phyloP scores from a whole-genome alignment of 30 jellyfish, hydroid and myxozoan species.

The Aurelia sp. region DNA sequence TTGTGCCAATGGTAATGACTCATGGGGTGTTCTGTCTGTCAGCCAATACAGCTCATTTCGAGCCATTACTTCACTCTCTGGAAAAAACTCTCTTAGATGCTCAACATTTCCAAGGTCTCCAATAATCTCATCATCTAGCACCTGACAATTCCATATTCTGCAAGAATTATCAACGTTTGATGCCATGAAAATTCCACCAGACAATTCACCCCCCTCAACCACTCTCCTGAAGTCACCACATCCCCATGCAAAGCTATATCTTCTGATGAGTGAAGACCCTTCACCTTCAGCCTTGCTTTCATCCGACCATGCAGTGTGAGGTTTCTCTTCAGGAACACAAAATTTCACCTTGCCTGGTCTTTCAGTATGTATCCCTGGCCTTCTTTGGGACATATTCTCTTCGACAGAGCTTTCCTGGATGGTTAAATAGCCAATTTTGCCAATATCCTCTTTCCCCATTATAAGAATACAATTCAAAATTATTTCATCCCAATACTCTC shows the following conservation, averaged over 20 bases:
- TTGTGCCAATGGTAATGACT: conserved; percentile 64
- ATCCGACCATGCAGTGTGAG: neutral
- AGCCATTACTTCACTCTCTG: conserved; percentile 63
- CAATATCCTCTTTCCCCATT: conserved; percentile 1
- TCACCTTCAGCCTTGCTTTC: neutral
- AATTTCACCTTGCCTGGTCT: conserved; percentile 70
- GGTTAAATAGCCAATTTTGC: conserved; percentile 71
- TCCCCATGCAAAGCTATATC: conserved; percentile 28
- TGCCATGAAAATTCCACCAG: conserved; percentile 89
- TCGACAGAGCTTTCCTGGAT: conserved; percentile 75
- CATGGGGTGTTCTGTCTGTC: conserved; percentile 91
- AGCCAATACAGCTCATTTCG: conserved; percentile 70
- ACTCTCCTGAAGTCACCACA: neutral
- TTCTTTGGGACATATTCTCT: conserved; percentile 56
- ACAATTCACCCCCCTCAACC: neutral
- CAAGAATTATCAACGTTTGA: conserved; percentile 78
- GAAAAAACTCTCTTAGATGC: conserved; percentile 69
- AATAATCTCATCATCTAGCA: conserved; percentile 29
- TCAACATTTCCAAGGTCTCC: conserved; percentile 80
- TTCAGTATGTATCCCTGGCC: conserved; percentile 89
- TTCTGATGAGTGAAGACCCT: neutral
- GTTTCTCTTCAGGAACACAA: neutral
- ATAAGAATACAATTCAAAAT: neutral
- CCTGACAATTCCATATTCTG: conserved; percentile 66
- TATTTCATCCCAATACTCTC: conserved; percentile 20